Evolutionary conservation across 2,797 vertebrate genomes (phyloP).

Genomic region (Phoxinus dragarum): DNA sequence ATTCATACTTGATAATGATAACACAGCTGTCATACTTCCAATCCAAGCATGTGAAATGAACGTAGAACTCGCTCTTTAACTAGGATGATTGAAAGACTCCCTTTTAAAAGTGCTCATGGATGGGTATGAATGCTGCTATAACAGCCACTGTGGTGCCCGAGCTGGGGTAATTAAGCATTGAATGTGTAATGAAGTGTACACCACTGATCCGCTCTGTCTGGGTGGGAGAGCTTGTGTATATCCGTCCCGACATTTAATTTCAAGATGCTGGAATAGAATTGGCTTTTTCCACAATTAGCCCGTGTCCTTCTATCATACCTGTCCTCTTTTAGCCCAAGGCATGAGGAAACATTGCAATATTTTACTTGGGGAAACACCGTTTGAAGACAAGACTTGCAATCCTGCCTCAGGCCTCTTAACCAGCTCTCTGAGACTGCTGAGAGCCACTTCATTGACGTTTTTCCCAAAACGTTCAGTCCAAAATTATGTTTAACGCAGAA

Average conservation of each 20-base stretch:
- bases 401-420: not conserved
- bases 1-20: not conserved
- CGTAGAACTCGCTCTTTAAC: not conserved
- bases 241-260: not conserved
- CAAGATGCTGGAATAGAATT: not conserved
- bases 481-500: not conserved
- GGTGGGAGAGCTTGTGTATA: not conserved
- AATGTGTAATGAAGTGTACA: conserved; percentile 56
- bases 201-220: conserved; percentile 35
- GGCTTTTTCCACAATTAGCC: not conserved
- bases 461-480: not conserved
- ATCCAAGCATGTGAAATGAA: not conserved
- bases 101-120: conserved; percentile 3
- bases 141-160: not conserved
- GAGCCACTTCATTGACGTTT: not conserved
- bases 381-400: not conserved
- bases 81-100: not conserved
- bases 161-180: conserved; percentile 55
- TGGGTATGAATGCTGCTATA: not conserved
- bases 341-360: not conserved
- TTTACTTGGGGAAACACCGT: not conserved
- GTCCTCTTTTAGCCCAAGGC: not conserved
- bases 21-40: not conserved
- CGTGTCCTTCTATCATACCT: not conserved
- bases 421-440: not conserved